A percentile compares a stretch with the other conserved stretches of the same genome.
These are phyloP conservation scores for Scotopteryx bipunctaria DNA, from an alignment of 2,888 invertebrate species.

Conservation along the genomic window DNA sequence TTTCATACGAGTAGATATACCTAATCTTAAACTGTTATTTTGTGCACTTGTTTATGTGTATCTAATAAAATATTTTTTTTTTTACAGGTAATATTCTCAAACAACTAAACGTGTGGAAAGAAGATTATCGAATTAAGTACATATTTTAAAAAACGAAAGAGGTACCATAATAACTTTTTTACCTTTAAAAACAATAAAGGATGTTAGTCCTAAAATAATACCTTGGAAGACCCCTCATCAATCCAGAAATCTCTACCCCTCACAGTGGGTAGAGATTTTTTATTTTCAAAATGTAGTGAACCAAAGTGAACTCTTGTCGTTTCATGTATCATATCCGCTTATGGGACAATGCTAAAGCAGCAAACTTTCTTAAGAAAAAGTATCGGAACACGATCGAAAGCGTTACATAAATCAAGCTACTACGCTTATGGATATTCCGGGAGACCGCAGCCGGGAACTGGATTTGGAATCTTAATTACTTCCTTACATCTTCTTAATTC, in stretches of 20 bases:
- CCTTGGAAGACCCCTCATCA: slow-evolving; percentile 1
- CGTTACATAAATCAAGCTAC: slow-evolving; percentile 17
- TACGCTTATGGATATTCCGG: slow-evolving; percentile 24
- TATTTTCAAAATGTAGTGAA: too few species aligned
- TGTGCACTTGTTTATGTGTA: neutral
- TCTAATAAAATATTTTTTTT: slow-evolving; percentile 9
- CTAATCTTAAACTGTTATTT: neutral
- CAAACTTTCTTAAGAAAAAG: too few species aligned
- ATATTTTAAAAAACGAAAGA: too few species aligned
- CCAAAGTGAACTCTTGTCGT: too few species aligned
- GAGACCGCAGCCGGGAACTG: slow-evolving; percentile 35
- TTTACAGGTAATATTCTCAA: slow-evolving; percentile 19
- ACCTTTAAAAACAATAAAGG: neutral
- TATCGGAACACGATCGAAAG: slow-evolving; percentile 15
- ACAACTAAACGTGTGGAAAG: too few species aligned
- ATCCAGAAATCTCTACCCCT: too few species aligned
- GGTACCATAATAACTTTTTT: too few species aligned
- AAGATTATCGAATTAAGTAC: too few species aligned
- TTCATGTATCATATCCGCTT: too few species aligned
- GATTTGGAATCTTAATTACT: slow-evolving; percentile 46
- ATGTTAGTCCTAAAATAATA: neutral
- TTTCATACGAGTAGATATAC: neutral
- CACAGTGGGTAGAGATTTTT: too few species aligned
- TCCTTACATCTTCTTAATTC: slow-evolving; percentile 31
- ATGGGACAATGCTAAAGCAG: too few species aligned